Base-by-base conservation (phyloP, 37 sponge, comb jelly and placozoan genomes). In the Diacarnus erythraeanus region DNA sequence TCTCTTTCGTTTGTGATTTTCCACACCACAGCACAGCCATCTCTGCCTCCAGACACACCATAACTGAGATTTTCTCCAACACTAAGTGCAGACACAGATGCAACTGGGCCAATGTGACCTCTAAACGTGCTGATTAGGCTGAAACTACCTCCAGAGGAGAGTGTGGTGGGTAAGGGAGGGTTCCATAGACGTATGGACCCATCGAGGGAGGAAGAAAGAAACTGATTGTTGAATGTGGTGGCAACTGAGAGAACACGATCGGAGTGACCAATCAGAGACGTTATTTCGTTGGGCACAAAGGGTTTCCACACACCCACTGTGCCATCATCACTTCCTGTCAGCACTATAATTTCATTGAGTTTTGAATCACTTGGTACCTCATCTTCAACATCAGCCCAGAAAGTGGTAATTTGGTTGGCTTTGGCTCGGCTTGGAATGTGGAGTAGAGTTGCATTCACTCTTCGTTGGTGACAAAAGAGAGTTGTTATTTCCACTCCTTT, bases 401-500 rank as follows among this genome's bases (percentile, higher is more conserved):
- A 56, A 29, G 59, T 36, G 15, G 64, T 23, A 5, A 26, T 65
- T 17, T 30, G 22, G 41, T 57, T 40, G 20, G 38, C 29, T 1
- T 43, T 59, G 22, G 43, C 58, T 20, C 30, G 36, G 61, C 33
- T 21, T 8, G 91, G 80, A 3, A 91, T 39, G 73, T 83, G 38
- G 18, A 94, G 18, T 27, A 74, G 40, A 44, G 93, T 93, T 21
- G 88, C 83, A 38, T 94, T 96, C 54, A 96, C 84, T 30, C 97
- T 83, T 65, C 80, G 79, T 25, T 81, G 74, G 84, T 96, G 94
- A 42, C 89, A 84, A 42, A 82, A 56, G 29, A 96, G 64, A 18
- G 97, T 94, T 17, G 97, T 96, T 39, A 96, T 88, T 81, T 96
- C 94, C 3, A 94, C 72, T 33, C 97, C 97, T 41, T 86, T 90